phyloP scores from a whole-genome alignment of 2,888 invertebrate genomes.

The Drosophila kambysellisi region DNA sequence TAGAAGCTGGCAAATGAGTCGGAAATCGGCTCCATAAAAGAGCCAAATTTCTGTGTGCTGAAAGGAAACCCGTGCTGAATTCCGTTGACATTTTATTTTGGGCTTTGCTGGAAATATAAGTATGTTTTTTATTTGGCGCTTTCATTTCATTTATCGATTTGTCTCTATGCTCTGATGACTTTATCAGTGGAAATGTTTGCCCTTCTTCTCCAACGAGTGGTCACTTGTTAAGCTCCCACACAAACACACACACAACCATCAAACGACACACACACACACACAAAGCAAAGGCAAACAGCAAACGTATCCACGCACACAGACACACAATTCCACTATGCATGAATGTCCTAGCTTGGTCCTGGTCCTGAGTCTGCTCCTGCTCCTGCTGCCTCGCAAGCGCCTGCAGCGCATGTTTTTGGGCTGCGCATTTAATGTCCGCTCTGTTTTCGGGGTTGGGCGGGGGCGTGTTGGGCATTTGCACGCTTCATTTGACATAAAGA shows the following conservation, averaged over 20 bases:
- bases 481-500: conserved; percentile 80
- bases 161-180: conserved; percentile 60
- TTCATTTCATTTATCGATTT: conserved; percentile 72
- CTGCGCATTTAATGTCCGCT: conserved; percentile 74
- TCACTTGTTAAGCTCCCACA: conserved; percentile 54
- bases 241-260: conserved; percentile 15
- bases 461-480: conserved; percentile 77
- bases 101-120: conserved; percentile 19
- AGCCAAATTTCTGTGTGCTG: conserved; percentile 5
- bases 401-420: conserved; percentile 67
- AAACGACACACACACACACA: conserved; percentile 8
- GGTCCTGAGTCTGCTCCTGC: conserved; percentile 11
- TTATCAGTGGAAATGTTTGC: conserved; percentile 58
- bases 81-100: conserved; percentile 12
- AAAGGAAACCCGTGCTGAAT: background rate
- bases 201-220: conserved; percentile 26
- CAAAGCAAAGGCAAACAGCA: conserved; percentile 6
- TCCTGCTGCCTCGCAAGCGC: conserved; percentile 41
- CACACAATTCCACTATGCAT: conserved; percentile 5
- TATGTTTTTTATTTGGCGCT: conserved; percentile 26
- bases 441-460: conserved; percentile 36
- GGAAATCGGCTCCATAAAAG: conserved; percentile 52
- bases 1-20: conserved; percentile 54
- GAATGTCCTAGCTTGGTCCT: conserved; percentile 4
- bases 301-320: conserved; percentile 6